Base-by-base conservation (phyloP, 1,140 invertebrate genomes). In the Zaprionus africanus region DNA sequence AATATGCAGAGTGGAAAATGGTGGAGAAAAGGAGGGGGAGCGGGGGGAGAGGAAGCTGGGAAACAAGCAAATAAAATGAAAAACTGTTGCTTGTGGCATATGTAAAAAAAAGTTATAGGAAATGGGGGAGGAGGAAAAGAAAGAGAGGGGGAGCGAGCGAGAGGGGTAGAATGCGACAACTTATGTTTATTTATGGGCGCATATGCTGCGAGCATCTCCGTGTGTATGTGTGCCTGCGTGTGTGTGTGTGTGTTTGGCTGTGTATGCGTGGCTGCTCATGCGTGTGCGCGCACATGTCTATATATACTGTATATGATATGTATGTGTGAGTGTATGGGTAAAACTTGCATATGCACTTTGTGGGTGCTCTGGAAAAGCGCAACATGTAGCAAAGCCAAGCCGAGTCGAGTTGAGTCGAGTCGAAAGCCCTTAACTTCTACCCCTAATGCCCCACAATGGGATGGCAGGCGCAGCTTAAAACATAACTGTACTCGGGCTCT, bases 131-230 rank as follows among this genome's bases (percentile, higher is more conserved):
- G 41, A 17, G 7, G 2, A n/a, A 9, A 6, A 17, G 1, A n/a
- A n/a, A 11, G 41, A 17, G n/a, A 4, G 28, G 17, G 31, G 1
- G 17, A 46, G 57, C n/a, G 28, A 22, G 11, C 9, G 19, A 24
- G 7, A 17, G 61, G 69, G 12, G 17, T 2, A 7, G n/a, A 43
- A 76, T 63, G 81, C 81, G 81, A 79, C 81, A 83, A 79, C 81
- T 83, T 83, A 83, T 83, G 81, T 83, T 83, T 83, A 83, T 83
- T 83, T 83, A 83, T 83, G 81, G 76, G 58, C 65, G 70, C 80
- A 82, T 82, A 82, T 82, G 81, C 62, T 65, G 66, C 65, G 59
- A 56, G 67, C n/a, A n/a, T 46, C 36, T 7, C 34, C 51, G 19
- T 57, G 17, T 63, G 24, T 62, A 36, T 62, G 64, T 62, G 57